Evolutionary conservation across 2,888 invertebrate species (phyloP), one percentile per base, ranked within the genome.

Genomic region (Phyto melanocephala): DNA sequence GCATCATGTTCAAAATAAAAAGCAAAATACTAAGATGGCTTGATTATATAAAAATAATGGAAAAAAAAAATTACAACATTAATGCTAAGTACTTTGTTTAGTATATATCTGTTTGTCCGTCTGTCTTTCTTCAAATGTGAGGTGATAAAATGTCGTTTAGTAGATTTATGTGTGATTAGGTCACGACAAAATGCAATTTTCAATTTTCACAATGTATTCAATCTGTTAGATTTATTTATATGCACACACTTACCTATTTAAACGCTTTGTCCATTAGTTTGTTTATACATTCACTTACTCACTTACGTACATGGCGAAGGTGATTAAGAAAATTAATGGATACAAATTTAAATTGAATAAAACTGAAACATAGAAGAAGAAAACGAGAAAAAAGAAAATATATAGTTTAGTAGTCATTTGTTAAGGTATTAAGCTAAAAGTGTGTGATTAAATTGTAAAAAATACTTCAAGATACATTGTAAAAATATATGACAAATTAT

Each of bases 91-190:
- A 42, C 45, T 22, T 60, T n/a, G n/a, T 42, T 3, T 7, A n/a
- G n/a, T 40, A 2, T 42, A 22, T n/a, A n/a, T n/a, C n/a, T n/a
- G 28, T 3, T 6, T 28, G 28, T 28, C 28, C 6, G 6, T 28
- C 28, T 28, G 28, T 5, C 28, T 37, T 54, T 67, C 54, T 56
- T 33, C 52, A 28, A 50, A 67, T 62, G 54, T 56, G 17, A 72
- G 76, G 75, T 76, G 72, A 77, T 72, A 72, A 81, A 72, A 81
- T 81, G 81, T 81, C 77, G 71, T 81, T 81, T 77, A 81, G 81
- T 74, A 63, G 72, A 77, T 81, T 81, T 81, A 81, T 81, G 72
- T 81, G 81, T 77, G 81, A 77, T 81, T 81, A 50, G 77, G 81
- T 81, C 81, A 81, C 77, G 81, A 79, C 79, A 72, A 77, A 81